Evolutionary conservation across 1,140 invertebrate genomes (phyloP), one percentile per base, ranked within the genome.

Genomic region (Pseudoatta argentina): DNA sequence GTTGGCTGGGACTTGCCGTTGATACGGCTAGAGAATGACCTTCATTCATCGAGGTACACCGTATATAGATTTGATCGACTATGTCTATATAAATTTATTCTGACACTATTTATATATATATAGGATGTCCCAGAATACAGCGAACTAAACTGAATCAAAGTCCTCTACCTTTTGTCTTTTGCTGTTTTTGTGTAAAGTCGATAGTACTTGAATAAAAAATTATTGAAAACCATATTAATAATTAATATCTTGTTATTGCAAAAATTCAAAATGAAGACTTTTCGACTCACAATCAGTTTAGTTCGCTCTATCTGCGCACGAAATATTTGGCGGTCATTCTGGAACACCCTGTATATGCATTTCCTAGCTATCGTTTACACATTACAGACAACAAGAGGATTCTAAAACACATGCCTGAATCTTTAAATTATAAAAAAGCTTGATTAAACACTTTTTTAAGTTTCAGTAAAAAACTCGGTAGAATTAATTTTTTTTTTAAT

Each of bases 1-100:
- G 94, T 92, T 94, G 94, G 94, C 81, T 96, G 95, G 95, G 95
- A 96, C 94, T 95, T 93, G 91, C 95, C 95, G 91, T 93, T 96
- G 93, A 95, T 94, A 94, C 94, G 95, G 93, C 93, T 95, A 91
- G 95, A 96, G 94, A 95, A 95, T 94, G 95, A 96, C 93, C 94
- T 95, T 92, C 95, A 94, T 44, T 94, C 94, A 88, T 93, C 94
- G 93, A 95, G 94, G 93, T 95, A 94, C 64, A 82, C 53, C 53
- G 55, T 63, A 53, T 55, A 55, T 55, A 86, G 44, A 88, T 34
- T 10, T 27, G 27, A 16, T 71, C 39, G 24, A 39, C 24, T 21
- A 24, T 63, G 51, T 75, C 24, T 21, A n/a, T 10, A 48, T 2
- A 59, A 75, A 57, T 63, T 73, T 48, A 21, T 61, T 55, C n/a